These are phyloP conservation scores for Neomorphus geoffroyi DNA, from an alignment of 2,797 vertebrate genomes.

Conservation along the genomic window DNA sequence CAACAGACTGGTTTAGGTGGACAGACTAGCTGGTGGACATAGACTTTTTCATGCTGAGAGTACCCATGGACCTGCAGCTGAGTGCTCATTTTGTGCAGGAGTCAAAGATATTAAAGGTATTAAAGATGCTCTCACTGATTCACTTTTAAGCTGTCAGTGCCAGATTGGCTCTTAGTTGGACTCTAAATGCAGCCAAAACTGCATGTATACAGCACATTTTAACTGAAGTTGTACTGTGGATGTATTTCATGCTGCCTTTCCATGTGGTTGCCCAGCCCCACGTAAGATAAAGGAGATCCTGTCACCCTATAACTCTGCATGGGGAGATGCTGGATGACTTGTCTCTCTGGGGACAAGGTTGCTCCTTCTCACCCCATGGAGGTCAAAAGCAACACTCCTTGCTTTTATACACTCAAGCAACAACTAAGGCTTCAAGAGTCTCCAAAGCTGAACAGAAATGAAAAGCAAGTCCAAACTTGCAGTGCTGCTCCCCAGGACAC, in stretches of 20 bases:
- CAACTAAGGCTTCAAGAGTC: neutral
- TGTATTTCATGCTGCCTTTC: neutral
- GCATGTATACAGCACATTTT: fast-evolving
- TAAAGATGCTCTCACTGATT: neutral
- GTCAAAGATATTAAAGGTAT: neutral
- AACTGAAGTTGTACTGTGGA: neutral
- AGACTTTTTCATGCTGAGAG: neutral
- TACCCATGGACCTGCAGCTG: neutral
- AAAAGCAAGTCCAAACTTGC: neutral
- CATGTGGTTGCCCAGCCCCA: fast-evolving
- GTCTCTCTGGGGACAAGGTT: too few relatives aligned
- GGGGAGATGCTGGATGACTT: neutral
- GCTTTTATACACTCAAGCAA: neutral
- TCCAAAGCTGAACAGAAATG: neutral
- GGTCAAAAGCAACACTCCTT: neutral
- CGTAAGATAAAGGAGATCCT: neutral
- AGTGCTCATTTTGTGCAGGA: neutral
- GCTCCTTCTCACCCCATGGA: neutral
- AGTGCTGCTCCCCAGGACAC: neutral
- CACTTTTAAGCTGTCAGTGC: neutral
- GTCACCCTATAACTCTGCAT: too few relatives aligned
- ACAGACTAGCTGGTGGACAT: too few relatives aligned
- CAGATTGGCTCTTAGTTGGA: neutral
- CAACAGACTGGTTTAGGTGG: too few relatives aligned
- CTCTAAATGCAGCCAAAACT: neutral